These are phyloP conservation scores for Noctilio leporinus DNA, from an alignment of 2,113 vertebrate species.

Conservation along the genomic window DNA sequence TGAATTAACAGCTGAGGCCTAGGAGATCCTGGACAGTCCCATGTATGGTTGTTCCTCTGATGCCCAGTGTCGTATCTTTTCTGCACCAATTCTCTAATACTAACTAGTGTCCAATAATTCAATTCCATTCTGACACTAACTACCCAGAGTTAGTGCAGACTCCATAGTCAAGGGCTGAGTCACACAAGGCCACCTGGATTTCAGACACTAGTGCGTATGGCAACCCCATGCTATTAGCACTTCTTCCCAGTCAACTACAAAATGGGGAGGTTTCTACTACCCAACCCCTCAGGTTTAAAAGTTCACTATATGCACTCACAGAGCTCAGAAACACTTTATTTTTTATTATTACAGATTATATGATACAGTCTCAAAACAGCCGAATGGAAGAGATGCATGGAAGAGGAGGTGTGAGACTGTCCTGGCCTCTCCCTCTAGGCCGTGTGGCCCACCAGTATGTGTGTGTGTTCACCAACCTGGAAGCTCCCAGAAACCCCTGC, in stretches of 20 bases:
- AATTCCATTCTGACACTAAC: not conserved
- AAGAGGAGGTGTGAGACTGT: accelerated
- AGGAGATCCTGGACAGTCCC: not conserved
- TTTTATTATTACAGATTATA: not conserved
- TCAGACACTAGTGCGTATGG: not conserved
- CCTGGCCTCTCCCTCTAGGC: not conserved
- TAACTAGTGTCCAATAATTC: not conserved
- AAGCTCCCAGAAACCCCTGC: not conserved
- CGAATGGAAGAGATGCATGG: not conserved
- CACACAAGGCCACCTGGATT: not conserved
- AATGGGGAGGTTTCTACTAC: not conserved
- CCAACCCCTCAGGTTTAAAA: not conserved
- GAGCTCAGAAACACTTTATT: not conserved
- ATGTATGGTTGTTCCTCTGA: not conserved
- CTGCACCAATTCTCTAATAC: not conserved
- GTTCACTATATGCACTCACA: not conserved
- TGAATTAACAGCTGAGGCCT: not conserved
- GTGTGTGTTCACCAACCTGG: not conserved
- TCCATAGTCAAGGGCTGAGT: not conserved
- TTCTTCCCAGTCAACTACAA: not conserved
- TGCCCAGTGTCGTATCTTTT: not conserved
- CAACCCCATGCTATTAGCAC: not conserved
- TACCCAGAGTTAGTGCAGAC: not conserved
- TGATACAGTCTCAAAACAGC: not conserved
- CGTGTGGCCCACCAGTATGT: not conserved